These are phyloP conservation scores for Catharus minimus DNA, from an alignment of 2,113 vertebrate species.

Conservation along the genomic window DNA sequence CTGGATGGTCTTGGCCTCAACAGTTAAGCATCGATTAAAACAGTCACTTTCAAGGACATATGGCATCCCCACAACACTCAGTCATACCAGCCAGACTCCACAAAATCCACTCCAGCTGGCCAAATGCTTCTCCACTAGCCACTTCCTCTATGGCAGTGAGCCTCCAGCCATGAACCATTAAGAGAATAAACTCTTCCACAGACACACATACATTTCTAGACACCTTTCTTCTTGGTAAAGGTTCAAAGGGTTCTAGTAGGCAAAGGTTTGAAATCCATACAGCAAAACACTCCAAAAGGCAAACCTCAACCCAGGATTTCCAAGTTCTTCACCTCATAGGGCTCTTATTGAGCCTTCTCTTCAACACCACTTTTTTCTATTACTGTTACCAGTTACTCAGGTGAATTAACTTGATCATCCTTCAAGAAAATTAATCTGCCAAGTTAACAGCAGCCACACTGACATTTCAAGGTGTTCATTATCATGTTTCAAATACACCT, in stretches of 20 bases:
- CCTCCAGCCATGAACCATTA: not conserved
- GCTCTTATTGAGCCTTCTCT: not conserved
- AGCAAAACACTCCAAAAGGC: not conserved
- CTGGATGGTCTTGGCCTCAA: not conserved
- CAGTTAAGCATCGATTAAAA: not conserved
- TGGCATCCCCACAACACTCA: not conserved
- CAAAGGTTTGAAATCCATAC: not conserved
- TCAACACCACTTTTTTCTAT: not conserved
- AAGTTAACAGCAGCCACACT: not conserved
- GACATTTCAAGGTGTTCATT: not conserved
- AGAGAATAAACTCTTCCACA: not conserved
- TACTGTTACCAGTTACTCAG: not conserved
- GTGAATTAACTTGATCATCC: not conserved
- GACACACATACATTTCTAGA: not conserved
- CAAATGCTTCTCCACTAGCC: not conserved
- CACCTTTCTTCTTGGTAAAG: not conserved
- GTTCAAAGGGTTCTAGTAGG: not conserved
- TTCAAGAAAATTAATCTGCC: not conserved
- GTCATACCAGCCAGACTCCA: not conserved
- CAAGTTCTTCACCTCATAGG: not conserved
- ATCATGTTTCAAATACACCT: not conserved
- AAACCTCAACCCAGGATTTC: not conserved
- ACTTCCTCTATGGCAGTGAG: not conserved
- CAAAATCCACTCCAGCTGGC: not conserved
- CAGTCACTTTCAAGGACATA: not conserved